Evolutionary conservation across 2,797 vertebrate genomes (phyloP).

Genomic region (Amazona finschi): DNA sequence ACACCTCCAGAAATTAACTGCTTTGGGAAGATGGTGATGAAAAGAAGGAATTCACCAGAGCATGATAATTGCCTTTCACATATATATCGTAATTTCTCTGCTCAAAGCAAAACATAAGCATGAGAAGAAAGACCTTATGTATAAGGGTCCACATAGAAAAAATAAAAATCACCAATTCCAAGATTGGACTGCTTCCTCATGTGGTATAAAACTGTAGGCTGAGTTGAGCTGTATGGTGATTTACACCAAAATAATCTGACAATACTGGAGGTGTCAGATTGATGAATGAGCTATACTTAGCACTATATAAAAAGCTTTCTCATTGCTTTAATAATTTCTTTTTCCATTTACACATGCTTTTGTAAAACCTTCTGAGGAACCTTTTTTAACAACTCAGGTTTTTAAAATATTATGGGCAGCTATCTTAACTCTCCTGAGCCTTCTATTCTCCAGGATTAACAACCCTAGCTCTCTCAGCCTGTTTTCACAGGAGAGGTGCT

Average conservation of each 20-base stretch:
- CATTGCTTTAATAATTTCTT: not conserved
- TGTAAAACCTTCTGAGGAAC: not conserved
- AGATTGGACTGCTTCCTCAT: not conserved
- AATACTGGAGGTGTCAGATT: not conserved
- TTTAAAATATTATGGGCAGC: not conserved
- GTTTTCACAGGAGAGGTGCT: not conserved
- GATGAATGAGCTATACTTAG: not conserved
- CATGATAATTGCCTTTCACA: not conserved
- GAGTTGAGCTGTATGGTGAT: not conserved
- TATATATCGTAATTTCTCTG: not conserved
- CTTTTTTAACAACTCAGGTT: not conserved
- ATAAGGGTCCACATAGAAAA: not conserved
- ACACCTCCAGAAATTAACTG: not conserved
- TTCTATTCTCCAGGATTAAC: not conserved
- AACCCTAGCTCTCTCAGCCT: not conserved
- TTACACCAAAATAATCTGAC: not conserved
- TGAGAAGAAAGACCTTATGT: not conserved
- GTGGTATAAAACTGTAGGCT: not conserved
- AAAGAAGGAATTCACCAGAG: not conserved
- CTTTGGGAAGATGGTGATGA: not conserved
- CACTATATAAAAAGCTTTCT: not conserved
- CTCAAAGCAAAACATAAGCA: not conserved
- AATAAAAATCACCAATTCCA: not conserved
- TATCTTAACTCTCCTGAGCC: not conserved
- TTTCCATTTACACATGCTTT: not conserved